Conservation (phyloP, 2,888 invertebrate species). For the Microctonus hyperodae region DNA sequence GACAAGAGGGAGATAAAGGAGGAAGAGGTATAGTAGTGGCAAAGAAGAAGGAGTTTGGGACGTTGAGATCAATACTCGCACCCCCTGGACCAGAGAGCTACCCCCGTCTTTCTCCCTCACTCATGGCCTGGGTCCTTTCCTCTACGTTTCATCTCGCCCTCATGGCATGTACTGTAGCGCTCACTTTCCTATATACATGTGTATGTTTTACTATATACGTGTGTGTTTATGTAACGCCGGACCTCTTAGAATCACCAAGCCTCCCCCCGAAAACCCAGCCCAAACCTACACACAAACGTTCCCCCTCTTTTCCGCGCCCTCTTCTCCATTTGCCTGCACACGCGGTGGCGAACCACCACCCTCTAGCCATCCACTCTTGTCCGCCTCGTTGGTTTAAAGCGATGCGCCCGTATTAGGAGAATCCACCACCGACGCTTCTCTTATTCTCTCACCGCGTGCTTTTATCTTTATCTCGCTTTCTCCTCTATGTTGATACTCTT, state of each 20-base stretch:
- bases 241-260: slow-evolving; percentile 61
- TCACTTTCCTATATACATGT: slow-evolving; percentile 30
- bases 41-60: slow-evolving; percentile 46
- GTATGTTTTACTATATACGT: too few relatives aligned
- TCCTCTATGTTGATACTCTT: not conserved
- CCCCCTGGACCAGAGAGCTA: slow-evolving; percentile 60
- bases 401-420: slow-evolving; percentile 54
- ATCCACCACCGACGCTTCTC: slow-evolving; percentile 19
- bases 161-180: too few relatives aligned
- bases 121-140: slow-evolving; percentile 24
- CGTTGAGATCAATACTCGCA: slow-evolving; percentile 61
- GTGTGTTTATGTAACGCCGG: slow-evolving; percentile 55
- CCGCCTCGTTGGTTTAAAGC: slow-evolving; percentile 53
- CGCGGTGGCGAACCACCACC: slow-evolving; percentile 48
- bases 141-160: slow-evolving; percentile 33
- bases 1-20: slow-evolving; percentile 30
- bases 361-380: slow-evolving; percentile 45
- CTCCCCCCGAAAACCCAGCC: slow-evolving; percentile 44
- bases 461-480: not conserved
- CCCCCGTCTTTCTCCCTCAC: slow-evolving; percentile 43
- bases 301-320: slow-evolving; percentile 28
- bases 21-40: slow-evolving; percentile 25
- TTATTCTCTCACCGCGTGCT: slow-evolving; percentile 11
- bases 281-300: slow-evolving; percentile 27
- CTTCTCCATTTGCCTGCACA: slow-evolving; percentile 35